Evolutionary conservation across 2,888 invertebrate genomes (phyloP).

Genomic region (Hirtodrosophila histrioides): DNA sequence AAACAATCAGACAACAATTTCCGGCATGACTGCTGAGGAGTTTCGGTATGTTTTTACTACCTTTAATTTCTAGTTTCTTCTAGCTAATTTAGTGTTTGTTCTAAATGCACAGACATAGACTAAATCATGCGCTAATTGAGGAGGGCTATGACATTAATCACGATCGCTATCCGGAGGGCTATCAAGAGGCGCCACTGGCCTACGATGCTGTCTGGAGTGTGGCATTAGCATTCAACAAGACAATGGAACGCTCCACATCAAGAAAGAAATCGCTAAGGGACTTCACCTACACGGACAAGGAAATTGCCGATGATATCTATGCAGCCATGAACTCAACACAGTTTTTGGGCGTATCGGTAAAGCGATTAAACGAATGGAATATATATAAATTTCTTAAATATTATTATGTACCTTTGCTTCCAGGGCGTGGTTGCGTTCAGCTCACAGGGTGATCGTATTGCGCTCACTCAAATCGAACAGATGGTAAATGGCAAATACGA

Average conservation of each 20-base stretch:
- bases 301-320: conserved; percentile 97
- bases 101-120: conserved; percentile 86
- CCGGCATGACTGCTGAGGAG: conserved; percentile 97
- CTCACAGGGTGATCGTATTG: conserved; percentile 99
- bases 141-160: conserved; percentile 94
- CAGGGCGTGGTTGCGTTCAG: conserved; percentile 99
- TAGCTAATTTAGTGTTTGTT: not conserved
- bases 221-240: conserved; percentile 98
- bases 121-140: conserved; percentile 92
- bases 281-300: conserved; percentile 97
- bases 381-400: not conserved
- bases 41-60: conserved; percentile 87
- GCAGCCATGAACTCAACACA: conserved; percentile 99
- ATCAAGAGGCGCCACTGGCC: conserved; percentile 98
- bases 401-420: conserved; percentile 45
- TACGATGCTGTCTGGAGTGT: conserved; percentile 99
- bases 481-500: conserved; percentile 97
- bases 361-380: conserved; percentile 72
- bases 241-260: conserved; percentile 93
- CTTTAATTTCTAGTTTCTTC: not conserved
- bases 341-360: conserved; percentile 98
- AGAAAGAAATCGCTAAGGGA: conserved; percentile 93
- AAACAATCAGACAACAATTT: conserved; percentile 96
- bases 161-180: conserved; percentile 95
- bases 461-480: conserved; percentile 99